A percentile compares a stretch with the other conserved stretches of the same genome.
phyloP scores from a whole-genome alignment of 1,140 invertebrate genomes.

The Thrips palmi region DNA sequence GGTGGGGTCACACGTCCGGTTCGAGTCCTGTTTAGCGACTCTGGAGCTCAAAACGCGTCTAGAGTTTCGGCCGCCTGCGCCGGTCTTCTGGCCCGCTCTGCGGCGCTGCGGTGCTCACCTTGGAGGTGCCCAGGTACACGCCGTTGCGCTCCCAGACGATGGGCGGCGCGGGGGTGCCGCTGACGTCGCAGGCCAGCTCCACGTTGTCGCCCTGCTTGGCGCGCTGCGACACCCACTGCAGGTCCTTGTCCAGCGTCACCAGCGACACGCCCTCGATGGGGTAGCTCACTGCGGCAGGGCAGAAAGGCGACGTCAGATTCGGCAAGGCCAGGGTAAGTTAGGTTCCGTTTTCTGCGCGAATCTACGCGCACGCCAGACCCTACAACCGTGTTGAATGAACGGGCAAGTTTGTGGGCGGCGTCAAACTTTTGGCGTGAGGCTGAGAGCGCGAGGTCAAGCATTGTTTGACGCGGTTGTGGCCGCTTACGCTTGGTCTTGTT shows the following conservation, averaged over 20 bases:
- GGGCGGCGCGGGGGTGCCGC: conserved; percentile 45
- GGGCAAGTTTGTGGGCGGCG: background rate
- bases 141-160: conserved; percentile 54
- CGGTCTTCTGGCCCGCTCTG: no score
- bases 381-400: background rate
- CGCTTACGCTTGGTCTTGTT: conserved; percentile 55
- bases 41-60: no score
- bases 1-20: no score
- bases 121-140: conserved; percentile 43
- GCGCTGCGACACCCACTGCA: conserved; percentile 47
- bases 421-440: background rate
- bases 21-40: no score
- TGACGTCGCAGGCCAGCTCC: conserved; percentile 62
- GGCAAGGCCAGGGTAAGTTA: background rate
- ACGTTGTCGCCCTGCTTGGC: conserved; percentile 58
- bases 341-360: background rate
- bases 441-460: background rate
- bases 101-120: no score
- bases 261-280: conserved; percentile 42
- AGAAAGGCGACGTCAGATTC: background rate
- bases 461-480: conserved; percentile 2
- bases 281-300: conserved; percentile 1
- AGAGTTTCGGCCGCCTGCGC: no score
- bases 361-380: background rate
- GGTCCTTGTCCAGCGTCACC: conserved; percentile 49